Conservation (phyloP, 2,888 invertebrate species). For the Prionchulus punctatus region DNA sequence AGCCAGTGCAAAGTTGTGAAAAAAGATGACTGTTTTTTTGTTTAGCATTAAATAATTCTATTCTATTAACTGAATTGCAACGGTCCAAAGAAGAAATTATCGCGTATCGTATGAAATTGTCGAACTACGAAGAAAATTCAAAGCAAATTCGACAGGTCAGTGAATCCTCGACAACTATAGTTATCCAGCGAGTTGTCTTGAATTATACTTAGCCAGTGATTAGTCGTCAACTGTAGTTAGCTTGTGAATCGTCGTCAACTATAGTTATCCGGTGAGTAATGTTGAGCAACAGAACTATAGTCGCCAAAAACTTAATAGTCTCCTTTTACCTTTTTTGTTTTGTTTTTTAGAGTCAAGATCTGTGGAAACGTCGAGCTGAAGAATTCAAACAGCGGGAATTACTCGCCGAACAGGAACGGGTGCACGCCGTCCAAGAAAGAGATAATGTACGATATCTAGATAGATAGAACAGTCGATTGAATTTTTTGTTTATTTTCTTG, state of each 20-base stretch:
- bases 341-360: constrained; percentile 3
- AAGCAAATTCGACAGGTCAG: not conserved
- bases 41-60: not conserved
- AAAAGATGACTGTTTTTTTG: not conserved
- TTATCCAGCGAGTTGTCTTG: too few relatives aligned
- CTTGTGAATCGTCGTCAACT: too few relatives aligned
- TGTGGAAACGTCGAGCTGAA: not conserved
- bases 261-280: not conserved
- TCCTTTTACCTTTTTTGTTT: not conserved
- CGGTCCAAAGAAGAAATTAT: not conserved
- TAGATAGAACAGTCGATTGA: not conserved
- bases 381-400: not conserved
- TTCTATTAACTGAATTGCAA: not conserved
- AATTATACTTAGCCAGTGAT: too few relatives aligned
- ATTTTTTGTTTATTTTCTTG: not conserved
- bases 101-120: not conserved
- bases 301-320: not conserved
- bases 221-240: too few relatives aligned
- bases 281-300: not conserved
- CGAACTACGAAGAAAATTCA: constrained; percentile 2
- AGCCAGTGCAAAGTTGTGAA: not conserved
- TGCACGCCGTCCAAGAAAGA: not conserved
- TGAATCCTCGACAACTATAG: too few relatives aligned
- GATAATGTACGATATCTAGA: not conserved
- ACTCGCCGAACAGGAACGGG: not conserved